A percentile compares a stretch with the other conserved stretches of the same genome.
These are phyloP conservation scores for Rugalucina vietnamica DNA, from an alignment of 2,888 invertebrate genomes.

Conservation along the genomic window DNA sequence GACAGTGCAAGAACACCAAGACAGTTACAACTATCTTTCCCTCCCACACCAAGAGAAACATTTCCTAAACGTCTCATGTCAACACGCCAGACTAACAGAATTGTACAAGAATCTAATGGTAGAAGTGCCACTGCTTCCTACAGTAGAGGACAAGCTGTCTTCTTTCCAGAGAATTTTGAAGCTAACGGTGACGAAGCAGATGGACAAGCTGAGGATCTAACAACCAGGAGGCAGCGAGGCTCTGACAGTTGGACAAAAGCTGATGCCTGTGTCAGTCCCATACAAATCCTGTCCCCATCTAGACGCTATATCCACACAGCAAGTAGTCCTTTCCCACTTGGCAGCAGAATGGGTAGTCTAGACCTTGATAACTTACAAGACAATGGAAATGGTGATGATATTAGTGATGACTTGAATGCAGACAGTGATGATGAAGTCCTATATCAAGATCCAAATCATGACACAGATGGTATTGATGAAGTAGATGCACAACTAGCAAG, in stretches of 20 bases:
- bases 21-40: not conserved
- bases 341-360: not conserved
- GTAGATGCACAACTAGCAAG: too few relatives aligned
- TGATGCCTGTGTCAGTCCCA: not conserved
- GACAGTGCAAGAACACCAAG: not conserved
- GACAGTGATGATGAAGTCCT: not conserved
- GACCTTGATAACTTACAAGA: not conserved
- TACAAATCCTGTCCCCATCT: not conserved
- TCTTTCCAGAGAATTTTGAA: not conserved
- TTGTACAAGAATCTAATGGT: too few relatives aligned
- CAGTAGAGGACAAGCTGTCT: not conserved
- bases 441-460: not conserved
- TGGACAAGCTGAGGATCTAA: not conserved
- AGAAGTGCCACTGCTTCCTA: not conserved
- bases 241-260: not conserved
- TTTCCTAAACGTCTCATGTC: not conserved
- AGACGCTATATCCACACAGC: not conserved
- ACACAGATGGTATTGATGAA: not conserved
- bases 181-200: not conserved
- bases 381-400: conserved; percentile 2
- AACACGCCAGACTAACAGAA: not conserved
- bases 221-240: not conserved
- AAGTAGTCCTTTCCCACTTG: conserved; percentile 1
- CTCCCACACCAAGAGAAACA: not conserved
- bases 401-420: conserved; percentile 6